These are phyloP conservation scores for Eilema griseolum DNA, from an alignment of 2,888 invertebrate species.

Conservation along the genomic window DNA sequence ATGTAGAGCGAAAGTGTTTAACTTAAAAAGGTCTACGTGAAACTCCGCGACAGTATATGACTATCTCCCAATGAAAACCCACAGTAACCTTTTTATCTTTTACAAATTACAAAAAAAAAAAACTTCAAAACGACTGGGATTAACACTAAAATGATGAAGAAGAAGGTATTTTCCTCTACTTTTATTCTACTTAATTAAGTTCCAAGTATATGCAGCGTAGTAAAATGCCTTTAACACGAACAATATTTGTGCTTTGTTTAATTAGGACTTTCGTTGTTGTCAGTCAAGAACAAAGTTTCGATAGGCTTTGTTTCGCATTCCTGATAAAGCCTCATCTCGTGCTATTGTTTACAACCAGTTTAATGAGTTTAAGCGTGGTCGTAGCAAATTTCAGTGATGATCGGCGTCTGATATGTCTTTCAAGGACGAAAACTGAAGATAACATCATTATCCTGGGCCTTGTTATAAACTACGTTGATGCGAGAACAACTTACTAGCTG, in stretches of 20 bases:
- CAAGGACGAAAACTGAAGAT: neutral
- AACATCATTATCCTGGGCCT: neutral
- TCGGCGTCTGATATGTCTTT: neutral
- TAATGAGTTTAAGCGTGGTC: neutral
- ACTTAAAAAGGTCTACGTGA: no score
- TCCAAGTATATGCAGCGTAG: neutral
- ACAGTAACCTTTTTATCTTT: no score
- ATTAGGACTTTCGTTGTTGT: slow-evolving; percentile 11
- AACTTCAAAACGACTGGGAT: no score
- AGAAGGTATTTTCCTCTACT: no score
- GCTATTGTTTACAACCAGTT: slow-evolving; percentile 11
- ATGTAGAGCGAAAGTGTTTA: no score
- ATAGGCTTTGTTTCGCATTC: slow-evolving; percentile 12
- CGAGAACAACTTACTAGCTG: neutral
- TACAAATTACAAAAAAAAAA: no score
- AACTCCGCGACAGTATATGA: no score
- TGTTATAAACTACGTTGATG: neutral
- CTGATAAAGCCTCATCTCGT: slow-evolving; percentile 8
- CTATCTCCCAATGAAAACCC: no score
- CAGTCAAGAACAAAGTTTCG: slow-evolving; percentile 13
- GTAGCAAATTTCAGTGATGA: slow-evolving; percentile 2
- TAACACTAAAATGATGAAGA: no score
- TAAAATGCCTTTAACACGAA: neutral
- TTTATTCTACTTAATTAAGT: no score
- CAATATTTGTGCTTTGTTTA: neutral